Conservation (phyloP, 2,888 invertebrate species). For the Anoplius nigerrimus region DNA sequence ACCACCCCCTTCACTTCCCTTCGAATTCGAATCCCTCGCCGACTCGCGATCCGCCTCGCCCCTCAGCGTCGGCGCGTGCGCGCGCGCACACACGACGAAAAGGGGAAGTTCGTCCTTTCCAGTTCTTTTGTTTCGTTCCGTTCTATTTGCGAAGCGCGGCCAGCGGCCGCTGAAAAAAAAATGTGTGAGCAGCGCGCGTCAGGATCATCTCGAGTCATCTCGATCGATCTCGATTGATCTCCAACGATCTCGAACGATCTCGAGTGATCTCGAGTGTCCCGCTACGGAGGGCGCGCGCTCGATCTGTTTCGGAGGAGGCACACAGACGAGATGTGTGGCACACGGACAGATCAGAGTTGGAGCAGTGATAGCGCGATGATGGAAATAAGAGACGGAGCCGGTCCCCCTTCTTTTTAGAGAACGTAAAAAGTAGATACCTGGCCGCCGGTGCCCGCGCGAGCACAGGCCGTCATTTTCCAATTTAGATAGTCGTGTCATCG, state of each 20-base stretch:
- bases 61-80: too few relatives aligned
- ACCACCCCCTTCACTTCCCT: too few relatives aligned
- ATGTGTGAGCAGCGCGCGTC: too few relatives aligned
- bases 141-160: too few relatives aligned
- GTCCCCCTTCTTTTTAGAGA: constrained; percentile 20
- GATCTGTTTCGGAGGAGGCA: neutral
- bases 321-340: neutral
- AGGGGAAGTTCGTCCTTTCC: neutral
- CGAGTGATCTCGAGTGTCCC: too few relatives aligned
- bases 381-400: neutral
- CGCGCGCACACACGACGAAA: neutral
- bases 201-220: too few relatives aligned
- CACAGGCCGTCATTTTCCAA: constrained; percentile 53
- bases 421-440: constrained; percentile 43
- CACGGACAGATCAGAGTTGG: constrained; percentile 4
- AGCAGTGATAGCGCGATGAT: neutral
- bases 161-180: too few relatives aligned
- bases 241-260: too few relatives aligned
- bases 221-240: too few relatives aligned
- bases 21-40: too few relatives aligned
- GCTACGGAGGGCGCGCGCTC: neutral
- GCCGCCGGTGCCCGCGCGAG: constrained; percentile 48
- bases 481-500: constrained; percentile 62
- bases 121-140: too few relatives aligned
- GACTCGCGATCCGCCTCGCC: too few relatives aligned